These are phyloP conservation scores for Agrilus mali DNA, from an alignment of 2,888 invertebrate genomes.

Conservation along the genomic window DNA sequence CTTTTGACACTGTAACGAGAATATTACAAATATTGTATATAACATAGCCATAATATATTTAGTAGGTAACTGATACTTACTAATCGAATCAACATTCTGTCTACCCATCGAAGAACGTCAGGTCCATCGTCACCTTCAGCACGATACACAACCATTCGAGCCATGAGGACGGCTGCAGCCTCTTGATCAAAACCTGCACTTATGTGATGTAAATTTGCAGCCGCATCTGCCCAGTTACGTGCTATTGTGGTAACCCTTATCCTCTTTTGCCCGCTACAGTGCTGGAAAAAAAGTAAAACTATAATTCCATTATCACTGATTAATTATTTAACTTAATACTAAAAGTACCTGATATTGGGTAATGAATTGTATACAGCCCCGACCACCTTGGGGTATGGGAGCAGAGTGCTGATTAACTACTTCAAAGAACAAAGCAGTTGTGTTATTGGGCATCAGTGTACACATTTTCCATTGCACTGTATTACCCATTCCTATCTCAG, in stretches of 20 bases:
- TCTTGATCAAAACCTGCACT: conserved; percentile 97
- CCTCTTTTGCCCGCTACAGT: conserved; percentile 87
- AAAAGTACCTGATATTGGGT: conserved; percentile 69
- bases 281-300: conserved; percentile 29
- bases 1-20: conserved; percentile 76
- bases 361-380: conserved; percentile 95
- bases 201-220: conserved; percentile 78
- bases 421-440: conserved; percentile 92
- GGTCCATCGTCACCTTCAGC: conserved; percentile 93
- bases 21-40: conserved; percentile 5
- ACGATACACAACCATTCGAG: conserved; percentile 88
- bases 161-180: conserved; percentile 94
- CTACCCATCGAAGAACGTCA: conserved; percentile 97
- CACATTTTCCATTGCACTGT: conserved; percentile 99
- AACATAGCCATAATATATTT: not conserved
- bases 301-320: not conserved
- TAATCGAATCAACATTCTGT: conserved; percentile 92
- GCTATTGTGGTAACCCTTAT: conserved; percentile 95
- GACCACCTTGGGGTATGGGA: conserved; percentile 87
- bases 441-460: conserved; percentile 82
- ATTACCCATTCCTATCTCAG: conserved; percentile 94
- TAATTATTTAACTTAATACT: not conserved
- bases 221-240: conserved; percentile 97
- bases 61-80: conserved; percentile 37
- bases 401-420: conserved; percentile 91